These are phyloP conservation scores for Catostomus latipinnis DNA, from an alignment of 2,797 vertebrate species.

Conservation along the genomic window DNA sequence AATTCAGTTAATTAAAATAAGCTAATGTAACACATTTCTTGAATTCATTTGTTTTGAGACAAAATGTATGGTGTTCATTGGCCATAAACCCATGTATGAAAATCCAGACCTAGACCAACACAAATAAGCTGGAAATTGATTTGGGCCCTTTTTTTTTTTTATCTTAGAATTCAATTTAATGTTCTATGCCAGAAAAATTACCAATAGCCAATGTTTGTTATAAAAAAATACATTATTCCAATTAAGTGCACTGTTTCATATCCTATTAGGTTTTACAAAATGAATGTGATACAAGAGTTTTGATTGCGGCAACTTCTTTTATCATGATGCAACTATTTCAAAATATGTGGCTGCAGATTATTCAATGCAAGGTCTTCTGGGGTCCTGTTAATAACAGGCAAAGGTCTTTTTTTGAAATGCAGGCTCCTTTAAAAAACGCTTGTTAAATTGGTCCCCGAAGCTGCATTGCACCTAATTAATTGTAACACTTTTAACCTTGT, in stretches of 20 bases:
- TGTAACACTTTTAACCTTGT: conserved; percentile 38
- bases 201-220: too few species aligned
- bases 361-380: conserved; percentile 54
- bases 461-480: conserved; percentile 43
- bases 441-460: conserved; percentile 53
- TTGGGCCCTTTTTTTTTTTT: too few species aligned
- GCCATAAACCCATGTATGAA: too few species aligned
- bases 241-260: neutral
- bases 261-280: neutral
- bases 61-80: too few species aligned
- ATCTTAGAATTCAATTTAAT: too few species aligned
- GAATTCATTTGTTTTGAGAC: too few species aligned
- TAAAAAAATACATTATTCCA: neutral
- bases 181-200: too few species aligned
- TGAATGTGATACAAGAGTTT: neutral
- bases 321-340: conserved; percentile 38
- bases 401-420: conserved; percentile 15
- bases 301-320: neutral
- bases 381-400: conserved; percentile 20
- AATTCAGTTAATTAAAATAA: too few species aligned
- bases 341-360: conserved; percentile 9
- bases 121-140: too few species aligned
- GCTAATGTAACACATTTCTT: too few species aligned
- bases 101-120: too few species aligned
- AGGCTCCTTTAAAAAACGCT: conserved; percentile 22